A percentile compares a stretch with the other conserved stretches of the same genome.
Evolutionary conservation across 2,888 invertebrate genomes (phyloP).

Genomic region (Tetragonula carbonaria): DNA sequence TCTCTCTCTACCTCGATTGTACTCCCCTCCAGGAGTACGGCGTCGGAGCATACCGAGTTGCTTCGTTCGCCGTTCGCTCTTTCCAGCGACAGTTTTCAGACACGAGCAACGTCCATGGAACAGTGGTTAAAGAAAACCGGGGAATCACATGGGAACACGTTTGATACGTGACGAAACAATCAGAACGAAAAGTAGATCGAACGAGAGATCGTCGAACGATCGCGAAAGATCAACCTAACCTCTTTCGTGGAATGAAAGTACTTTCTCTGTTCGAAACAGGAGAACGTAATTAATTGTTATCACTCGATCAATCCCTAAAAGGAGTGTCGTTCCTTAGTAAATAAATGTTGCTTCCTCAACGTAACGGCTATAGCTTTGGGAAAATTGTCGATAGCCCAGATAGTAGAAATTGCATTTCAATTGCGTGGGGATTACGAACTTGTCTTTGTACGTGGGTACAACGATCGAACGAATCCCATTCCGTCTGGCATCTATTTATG

Average conservation of each 20-base stretch:
- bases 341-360: neutral
- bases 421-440: neutral
- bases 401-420: neutral
- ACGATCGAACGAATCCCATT: neutral
- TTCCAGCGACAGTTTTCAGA: neutral
- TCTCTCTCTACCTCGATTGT: neutral
- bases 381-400: too few relatives aligned
- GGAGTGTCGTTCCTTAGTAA: neutral
- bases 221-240: neutral
- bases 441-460: neutral
- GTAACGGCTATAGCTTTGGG: neutral
- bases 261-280: neutral
- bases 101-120: constrained; percentile 3
- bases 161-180: neutral
- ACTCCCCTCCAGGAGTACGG: constrained; percentile 18
- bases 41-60: constrained; percentile 13
- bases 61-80: neutral
- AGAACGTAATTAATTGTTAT: neutral
- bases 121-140: neutral
- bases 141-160: neutral
- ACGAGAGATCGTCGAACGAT: neutral
- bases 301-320: neutral
- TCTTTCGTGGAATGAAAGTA: neutral
- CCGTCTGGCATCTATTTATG: constrained; percentile 25
- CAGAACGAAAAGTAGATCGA: neutral